Conservation (phyloP, 2,888 invertebrate genomes). For the Poecilobothrus nobilitatus region DNA sequence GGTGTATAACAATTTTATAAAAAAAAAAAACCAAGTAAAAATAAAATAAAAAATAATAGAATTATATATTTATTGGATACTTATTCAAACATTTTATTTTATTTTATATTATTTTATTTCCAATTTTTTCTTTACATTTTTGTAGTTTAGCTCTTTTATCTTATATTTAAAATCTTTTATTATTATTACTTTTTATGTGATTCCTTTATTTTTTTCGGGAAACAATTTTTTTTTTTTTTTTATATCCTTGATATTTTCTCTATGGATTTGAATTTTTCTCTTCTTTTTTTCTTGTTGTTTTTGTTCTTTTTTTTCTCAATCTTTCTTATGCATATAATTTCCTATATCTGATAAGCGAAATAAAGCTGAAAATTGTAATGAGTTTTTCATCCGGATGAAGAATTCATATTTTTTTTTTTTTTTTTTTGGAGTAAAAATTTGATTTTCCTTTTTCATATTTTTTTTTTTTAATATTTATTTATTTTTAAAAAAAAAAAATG, state of each 20-base stretch:
- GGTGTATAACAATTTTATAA: slow-evolving; percentile 2
- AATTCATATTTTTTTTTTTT: neutral
- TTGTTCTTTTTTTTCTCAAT: neutral
- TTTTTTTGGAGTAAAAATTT: neutral
- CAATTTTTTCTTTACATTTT: neutral
- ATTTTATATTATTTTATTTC: neutral
- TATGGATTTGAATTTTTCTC: neutral
- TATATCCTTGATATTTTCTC: neutral
- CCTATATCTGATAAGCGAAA: neutral
- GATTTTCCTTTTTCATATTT: no score
- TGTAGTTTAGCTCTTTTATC: neutral
- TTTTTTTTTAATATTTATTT: no score
- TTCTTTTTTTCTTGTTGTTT: neutral
- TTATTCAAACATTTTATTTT: slow-evolving; percentile 2
- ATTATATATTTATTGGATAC: slow-evolving; percentile 3
- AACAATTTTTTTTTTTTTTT: neutral
- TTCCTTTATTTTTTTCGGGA: neutral
- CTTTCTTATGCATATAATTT: slow-evolving; percentile 2
- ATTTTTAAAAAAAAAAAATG: no score
- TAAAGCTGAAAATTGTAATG: slow-evolving; percentile 6
- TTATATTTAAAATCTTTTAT: slow-evolving; percentile 1
- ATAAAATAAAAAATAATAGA: neutral
- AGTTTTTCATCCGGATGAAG: neutral
- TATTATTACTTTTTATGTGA: neutral
- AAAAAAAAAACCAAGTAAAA: no score